Evolutionary conservation across 2,888 invertebrate genomes (phyloP).

Genomic region (Agonopterix subpropinquella): DNA sequence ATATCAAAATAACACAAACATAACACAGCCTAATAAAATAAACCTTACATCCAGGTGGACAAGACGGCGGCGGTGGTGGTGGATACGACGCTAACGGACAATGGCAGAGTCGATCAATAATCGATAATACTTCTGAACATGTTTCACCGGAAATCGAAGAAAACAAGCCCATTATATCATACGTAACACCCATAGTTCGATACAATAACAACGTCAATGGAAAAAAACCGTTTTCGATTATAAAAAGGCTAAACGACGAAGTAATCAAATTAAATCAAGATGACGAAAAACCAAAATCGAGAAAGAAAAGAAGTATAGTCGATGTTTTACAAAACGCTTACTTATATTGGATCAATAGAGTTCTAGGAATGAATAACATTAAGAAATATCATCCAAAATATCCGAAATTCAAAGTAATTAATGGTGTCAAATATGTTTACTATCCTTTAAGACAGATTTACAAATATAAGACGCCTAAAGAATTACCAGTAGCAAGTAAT

Average conservation of each 20-base stretch:
- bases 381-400: constrained; percentile 29
- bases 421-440: constrained; percentile 55
- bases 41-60: constrained; percentile 46
- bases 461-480: constrained; percentile 39
- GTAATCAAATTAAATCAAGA: constrained; percentile 14
- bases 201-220: constrained; percentile 23
- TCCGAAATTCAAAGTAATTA: constrained; percentile 49
- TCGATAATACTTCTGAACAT: constrained; percentile 26
- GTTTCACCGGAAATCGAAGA: constrained; percentile 3
- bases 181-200: constrained; percentile 31
- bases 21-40: constrained; percentile 16
- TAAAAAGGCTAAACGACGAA: constrained; percentile 22
- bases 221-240: constrained; percentile 10
- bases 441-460: constrained; percentile 37
- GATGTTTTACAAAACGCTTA: constrained; percentile 54
- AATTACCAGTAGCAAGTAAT: constrained; percentile 20
- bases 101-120: constrained; percentile 63
- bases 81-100: constrained; percentile 65
- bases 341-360: constrained; percentile 47
- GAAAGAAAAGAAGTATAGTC: constrained; percentile 46
- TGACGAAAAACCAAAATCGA: constrained; percentile 24
- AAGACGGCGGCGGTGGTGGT: constrained; percentile 54
- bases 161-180: constrained; percentile 33
- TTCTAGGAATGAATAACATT: constrained; percentile 36
- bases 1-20: neutral